Evolutionary conservation across 1,140 invertebrate genomes (phyloP).

Genomic region (Magallana angulata): DNA sequence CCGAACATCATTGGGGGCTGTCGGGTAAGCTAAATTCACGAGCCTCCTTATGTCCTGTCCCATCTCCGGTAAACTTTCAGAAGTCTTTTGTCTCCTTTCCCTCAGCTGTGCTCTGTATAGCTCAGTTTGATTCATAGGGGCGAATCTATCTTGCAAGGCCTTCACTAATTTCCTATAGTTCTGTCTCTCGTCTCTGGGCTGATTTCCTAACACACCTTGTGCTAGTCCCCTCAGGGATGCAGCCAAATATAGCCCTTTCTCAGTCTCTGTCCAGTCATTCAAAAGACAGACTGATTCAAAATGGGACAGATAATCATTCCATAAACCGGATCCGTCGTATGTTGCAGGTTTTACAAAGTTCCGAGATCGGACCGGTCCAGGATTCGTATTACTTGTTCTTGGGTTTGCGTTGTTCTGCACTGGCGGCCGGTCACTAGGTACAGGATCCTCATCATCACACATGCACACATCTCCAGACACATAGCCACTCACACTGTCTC

Average conservation of each 20-base stretch:
- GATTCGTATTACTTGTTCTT: neutral
- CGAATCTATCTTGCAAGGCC: slow-evolving; percentile 50
- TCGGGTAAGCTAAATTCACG: slow-evolving; percentile 46
- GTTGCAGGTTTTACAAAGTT: slow-evolving; percentile 37
- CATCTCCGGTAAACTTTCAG: slow-evolving; percentile 50
- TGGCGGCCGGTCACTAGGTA: neutral
- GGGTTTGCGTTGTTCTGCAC: neutral
- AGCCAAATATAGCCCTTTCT: slow-evolving; percentile 22
- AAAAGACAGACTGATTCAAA: slow-evolving; percentile 43
- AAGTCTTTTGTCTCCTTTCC: slow-evolving; percentile 42
- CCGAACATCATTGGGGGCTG: neutral
- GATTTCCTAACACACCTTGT: slow-evolving; percentile 44
- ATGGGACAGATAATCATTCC: slow-evolving; percentile 44
- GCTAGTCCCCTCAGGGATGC: slow-evolving; percentile 33
- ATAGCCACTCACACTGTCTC: neutral
- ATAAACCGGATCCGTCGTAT: slow-evolving; percentile 37
- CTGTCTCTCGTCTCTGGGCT: slow-evolving; percentile 9
- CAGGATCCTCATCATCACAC: neutral
- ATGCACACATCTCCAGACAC: neutral
- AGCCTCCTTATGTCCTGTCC: slow-evolving; percentile 47
- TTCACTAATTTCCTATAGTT: slow-evolving; percentile 27
- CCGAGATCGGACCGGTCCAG: neutral
- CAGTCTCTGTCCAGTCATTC: slow-evolving; percentile 35
- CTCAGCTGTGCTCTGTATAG: slow-evolving; percentile 50
- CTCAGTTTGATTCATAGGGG: slow-evolving; percentile 48